These are phyloP conservation scores for Pachyseris speciosa DNA, from an alignment of 64 coral and sea anemone genomes.

Conservation along the genomic window DNA sequence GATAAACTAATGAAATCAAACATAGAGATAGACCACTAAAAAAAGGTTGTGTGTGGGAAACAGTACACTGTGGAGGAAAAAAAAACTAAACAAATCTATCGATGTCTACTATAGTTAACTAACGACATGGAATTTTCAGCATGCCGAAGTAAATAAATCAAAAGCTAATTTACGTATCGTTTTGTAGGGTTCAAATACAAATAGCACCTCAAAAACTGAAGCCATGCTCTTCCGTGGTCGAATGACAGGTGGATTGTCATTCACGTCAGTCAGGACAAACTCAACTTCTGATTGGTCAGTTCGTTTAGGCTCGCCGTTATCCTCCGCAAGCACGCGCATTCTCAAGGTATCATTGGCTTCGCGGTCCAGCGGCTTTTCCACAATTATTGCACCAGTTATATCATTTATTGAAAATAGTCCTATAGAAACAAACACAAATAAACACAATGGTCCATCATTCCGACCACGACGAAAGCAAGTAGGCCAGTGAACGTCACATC, in stretches of 20 bases:
- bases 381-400: conserved; percentile 60
- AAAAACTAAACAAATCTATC: too few species aligned
- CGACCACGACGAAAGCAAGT: background rate
- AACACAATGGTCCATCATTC: background rate
- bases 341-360: conserved; percentile 66
- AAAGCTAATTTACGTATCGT: too few species aligned
- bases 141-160: too few species aligned
- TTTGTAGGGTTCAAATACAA: background rate
- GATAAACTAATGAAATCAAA: too few species aligned
- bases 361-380: conserved; percentile 76
- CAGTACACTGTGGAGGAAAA: too few species aligned
- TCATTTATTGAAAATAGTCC: conserved; percentile 77
- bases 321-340: conserved; percentile 74
- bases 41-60: too few species aligned
- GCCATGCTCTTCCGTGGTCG: conserved; percentile 77
- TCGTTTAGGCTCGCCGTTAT: conserved; percentile 61
- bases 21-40: too few species aligned
- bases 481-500: too few species aligned
- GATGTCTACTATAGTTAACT: too few species aligned
- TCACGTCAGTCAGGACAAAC: conserved; percentile 83
- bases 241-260: conserved; percentile 92
- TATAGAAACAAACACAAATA: background rate
- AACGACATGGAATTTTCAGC: too few species aligned
- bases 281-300: conserved; percentile 70
- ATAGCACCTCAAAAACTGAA: conserved; percentile 69